phyloP scores from a whole-genome alignment of 1,140 invertebrate genomes.

The Nebria ingens region DNA sequence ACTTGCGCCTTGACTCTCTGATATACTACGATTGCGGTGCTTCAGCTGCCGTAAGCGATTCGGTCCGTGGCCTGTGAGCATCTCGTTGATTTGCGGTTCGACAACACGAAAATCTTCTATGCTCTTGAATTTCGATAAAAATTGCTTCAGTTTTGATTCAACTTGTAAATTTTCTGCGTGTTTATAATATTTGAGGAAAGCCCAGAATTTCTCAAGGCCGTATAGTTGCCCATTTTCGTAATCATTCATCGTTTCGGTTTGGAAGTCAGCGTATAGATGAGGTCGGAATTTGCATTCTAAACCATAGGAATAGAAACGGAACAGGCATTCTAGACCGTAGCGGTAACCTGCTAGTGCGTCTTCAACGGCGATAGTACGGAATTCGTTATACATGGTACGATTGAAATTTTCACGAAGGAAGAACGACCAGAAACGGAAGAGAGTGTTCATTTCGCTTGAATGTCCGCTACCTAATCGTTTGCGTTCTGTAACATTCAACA shows the following conservation, averaged over 20 bases:
- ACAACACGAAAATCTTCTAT: slow-evolving; percentile 89
- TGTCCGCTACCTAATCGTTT: slow-evolving; percentile 85
- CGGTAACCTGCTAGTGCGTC: slow-evolving; percentile 85
- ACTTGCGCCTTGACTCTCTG: slow-evolving; percentile 39
- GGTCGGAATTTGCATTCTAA: slow-evolving; percentile 90
- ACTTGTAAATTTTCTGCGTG: slow-evolving; percentile 68
- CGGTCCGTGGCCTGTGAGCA: slow-evolving; percentile 37
- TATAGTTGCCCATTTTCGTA: slow-evolving; percentile 91
- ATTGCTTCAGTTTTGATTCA: slow-evolving; percentile 65
- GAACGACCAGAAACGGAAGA: slow-evolving; percentile 99
- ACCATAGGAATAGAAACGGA: slow-evolving; percentile 98
- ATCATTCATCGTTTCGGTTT: slow-evolving; percentile 85
- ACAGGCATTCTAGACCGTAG: slow-evolving; percentile 90
- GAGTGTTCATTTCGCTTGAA: slow-evolving; percentile 94
- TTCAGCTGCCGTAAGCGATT: slow-evolving; percentile 36
- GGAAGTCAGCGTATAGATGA: slow-evolving; percentile 91
- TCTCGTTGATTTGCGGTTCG: slow-evolving; percentile 50
- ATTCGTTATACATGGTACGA: slow-evolving; percentile 96
- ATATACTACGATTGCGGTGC: slow-evolving; percentile 47
- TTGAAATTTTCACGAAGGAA: slow-evolving; percentile 98
- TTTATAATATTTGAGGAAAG: slow-evolving; percentile 92
- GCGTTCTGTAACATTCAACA: slow-evolving; percentile 54
- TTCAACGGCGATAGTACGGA: slow-evolving; percentile 79
- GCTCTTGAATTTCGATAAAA: slow-evolving; percentile 81
- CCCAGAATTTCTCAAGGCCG: slow-evolving; percentile 98